phyloP scores from a whole-genome alignment of 2,113 vertebrate species.

The Myotis davidii region DNA sequence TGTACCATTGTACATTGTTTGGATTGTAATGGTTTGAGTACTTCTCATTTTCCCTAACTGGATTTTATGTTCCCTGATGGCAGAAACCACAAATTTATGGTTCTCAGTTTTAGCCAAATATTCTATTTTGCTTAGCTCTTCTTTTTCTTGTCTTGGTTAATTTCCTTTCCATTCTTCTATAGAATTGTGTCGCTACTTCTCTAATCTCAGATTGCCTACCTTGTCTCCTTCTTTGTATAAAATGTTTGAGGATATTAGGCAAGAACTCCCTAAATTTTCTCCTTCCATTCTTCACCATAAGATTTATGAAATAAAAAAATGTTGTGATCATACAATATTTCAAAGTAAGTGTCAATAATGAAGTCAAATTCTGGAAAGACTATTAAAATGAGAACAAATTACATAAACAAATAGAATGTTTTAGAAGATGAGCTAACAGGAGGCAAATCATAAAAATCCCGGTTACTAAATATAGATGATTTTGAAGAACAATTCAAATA shows the following conservation, averaged over 20 bases:
- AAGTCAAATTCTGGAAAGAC: background rate
- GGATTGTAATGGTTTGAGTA: conserved; percentile 17
- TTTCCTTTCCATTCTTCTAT: conserved; percentile 1
- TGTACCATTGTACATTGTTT: conserved; percentile 1
- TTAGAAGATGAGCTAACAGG: background rate
- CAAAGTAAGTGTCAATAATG: conserved; percentile 9
- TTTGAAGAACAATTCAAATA: background rate
- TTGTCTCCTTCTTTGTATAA: background rate
- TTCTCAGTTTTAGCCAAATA: conserved; percentile 51
- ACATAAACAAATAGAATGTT: background rate
- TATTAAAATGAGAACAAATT: background rate
- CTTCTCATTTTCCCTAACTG: conserved; percentile 34
- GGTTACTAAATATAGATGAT: background rate
- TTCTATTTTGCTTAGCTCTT: conserved; percentile 50
- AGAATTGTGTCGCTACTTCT: conserved; percentile 18
- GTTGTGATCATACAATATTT: background rate
- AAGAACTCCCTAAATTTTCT: background rate
- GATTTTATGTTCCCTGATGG: conserved; percentile 47
- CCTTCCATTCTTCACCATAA: background rate
- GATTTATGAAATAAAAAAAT: background rate
- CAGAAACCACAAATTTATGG: conserved; percentile 66
- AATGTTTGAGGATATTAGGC: background rate
- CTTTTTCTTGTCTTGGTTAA: conserved; percentile 34
- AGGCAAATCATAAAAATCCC: background rate
- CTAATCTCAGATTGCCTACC: background rate